Evolutionary conservation across 1,140 invertebrate species (phyloP).

Genomic region (Drosophila willistoni): DNA sequence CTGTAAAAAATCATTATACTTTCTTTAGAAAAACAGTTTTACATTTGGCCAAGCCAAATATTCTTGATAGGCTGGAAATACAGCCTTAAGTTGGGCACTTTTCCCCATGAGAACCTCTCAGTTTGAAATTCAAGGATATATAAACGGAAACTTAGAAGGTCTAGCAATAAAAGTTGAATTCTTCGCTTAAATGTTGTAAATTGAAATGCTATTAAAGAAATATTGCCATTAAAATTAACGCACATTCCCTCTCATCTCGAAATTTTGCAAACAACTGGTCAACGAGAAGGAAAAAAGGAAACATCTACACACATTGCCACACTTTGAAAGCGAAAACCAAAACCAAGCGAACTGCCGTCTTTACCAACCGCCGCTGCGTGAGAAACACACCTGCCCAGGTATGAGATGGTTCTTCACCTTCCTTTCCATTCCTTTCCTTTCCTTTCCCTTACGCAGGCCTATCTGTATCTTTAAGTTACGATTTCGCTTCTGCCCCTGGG

Average conservation of each 20-base stretch:
- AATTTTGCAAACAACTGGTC: neutral
- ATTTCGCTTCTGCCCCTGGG: conserved; percentile 46
- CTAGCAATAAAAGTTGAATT: too few species aligned
- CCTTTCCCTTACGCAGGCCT: conserved; percentile 7
- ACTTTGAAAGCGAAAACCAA: conserved; percentile 48
- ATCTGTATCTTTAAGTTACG: conserved; percentile 57
- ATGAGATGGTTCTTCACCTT: conserved; percentile 10
- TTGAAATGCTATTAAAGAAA: too few species aligned
- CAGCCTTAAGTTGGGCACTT: too few species aligned
- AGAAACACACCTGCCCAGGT: conserved; percentile 69
- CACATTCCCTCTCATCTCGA: neutral
- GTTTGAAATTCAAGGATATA: too few species aligned
- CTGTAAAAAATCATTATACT: too few species aligned
- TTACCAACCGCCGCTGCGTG: conserved; percentile 53
- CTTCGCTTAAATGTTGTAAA: too few species aligned
- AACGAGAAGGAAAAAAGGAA: neutral
- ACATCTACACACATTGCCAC: conserved; percentile 56
- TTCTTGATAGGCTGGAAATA: too few species aligned
- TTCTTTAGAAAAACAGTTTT: too few species aligned
- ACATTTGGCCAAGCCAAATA: too few species aligned
- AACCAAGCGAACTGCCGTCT: conserved; percentile 5
- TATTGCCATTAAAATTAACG: too few species aligned
- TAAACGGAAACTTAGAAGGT: too few species aligned
- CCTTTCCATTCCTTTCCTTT: neutral
- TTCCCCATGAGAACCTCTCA: too few species aligned